These are phyloP conservation scores for Euzophera pinguis DNA, from an alignment of 2,888 invertebrate genomes.

Conservation along the genomic window DNA sequence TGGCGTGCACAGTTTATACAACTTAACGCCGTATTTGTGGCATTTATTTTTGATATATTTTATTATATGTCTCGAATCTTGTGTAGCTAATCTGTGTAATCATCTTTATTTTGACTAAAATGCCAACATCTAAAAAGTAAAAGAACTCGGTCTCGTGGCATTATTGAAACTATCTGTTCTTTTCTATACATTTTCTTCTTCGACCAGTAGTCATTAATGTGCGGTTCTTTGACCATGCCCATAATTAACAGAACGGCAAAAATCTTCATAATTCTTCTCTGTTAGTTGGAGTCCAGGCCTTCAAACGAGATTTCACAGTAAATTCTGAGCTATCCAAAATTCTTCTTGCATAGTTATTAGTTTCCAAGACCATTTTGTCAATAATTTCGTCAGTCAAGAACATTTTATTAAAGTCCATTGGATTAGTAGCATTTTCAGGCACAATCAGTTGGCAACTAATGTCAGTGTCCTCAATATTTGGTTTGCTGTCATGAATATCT, in stretches of 20 bases:
- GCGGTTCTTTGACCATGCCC: conserved; percentile 20
- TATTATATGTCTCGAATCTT: background rate
- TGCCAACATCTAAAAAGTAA: background rate
- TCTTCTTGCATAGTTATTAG: conserved; percentile 24
- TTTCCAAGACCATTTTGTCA: conserved; percentile 21
- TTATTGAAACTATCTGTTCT: conserved; percentile 24
- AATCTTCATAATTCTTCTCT: conserved; percentile 18
- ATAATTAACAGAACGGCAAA: conserved; percentile 19
- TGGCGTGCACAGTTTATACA: conserved; percentile 37
- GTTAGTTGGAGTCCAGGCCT: conserved; percentile 22
- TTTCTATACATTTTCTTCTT: conserved; percentile 27
- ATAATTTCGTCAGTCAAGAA: conserved; percentile 18
- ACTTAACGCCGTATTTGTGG: conserved; percentile 37
- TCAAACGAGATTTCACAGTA: no score
- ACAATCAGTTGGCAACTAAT: no score
- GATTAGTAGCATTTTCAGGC: background rate
- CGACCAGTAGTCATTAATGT: conserved; percentile 24
- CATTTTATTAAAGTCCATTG: background rate
- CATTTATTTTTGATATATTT: conserved; percentile 22
- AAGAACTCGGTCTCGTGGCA: conserved; percentile 30
- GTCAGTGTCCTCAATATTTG: no score
- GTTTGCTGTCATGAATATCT: no score
- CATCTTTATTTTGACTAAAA: background rate
- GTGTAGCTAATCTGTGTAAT: background rate
- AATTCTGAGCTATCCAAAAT: no score